Conservation (phyloP, 2,113 vertebrate species). For the Tiliqua scincoides region DNA sequence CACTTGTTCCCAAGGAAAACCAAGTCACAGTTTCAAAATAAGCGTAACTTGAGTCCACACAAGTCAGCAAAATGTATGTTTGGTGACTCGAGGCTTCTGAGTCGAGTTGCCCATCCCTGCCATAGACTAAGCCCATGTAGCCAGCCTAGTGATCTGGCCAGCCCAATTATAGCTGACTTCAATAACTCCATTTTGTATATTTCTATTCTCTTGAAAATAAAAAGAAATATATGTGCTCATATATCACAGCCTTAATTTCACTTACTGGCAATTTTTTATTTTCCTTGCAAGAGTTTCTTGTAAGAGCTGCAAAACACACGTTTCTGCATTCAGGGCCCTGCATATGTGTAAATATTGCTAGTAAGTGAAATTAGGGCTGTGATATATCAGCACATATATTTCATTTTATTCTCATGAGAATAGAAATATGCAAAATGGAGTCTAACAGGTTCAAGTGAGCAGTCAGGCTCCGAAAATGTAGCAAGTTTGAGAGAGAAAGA, state of each 20-base stretch:
- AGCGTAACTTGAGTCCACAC: too few species aligned
- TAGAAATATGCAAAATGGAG: neutral
- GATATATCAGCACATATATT: neutral
- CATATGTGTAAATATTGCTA: neutral
- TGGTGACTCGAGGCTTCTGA: too few species aligned
- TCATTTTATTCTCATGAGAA: neutral
- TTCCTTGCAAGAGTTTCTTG: neutral
- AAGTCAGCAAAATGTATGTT: too few species aligned
- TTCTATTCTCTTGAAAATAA: neutral
- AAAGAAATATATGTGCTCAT: neutral
- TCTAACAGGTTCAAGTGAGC: too few species aligned
- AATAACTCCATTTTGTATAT: neutral
- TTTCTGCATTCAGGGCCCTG: neutral
- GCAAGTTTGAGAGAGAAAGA: too few species aligned
- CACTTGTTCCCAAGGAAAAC: too few species aligned
- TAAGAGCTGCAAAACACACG: neutral
- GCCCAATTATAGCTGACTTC: neutral
- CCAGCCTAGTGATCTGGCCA: too few species aligned
- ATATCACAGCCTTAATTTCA: neutral
- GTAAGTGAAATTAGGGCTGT: neutral
- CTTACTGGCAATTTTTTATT: neutral
- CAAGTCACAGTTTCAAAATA: too few species aligned
- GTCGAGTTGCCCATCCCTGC: too few species aligned
- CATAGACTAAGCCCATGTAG: too few species aligned
- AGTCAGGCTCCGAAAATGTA: too few species aligned